Base-by-base conservation (phyloP, 2,888 invertebrate species). In the Andrena camellia region DNA sequence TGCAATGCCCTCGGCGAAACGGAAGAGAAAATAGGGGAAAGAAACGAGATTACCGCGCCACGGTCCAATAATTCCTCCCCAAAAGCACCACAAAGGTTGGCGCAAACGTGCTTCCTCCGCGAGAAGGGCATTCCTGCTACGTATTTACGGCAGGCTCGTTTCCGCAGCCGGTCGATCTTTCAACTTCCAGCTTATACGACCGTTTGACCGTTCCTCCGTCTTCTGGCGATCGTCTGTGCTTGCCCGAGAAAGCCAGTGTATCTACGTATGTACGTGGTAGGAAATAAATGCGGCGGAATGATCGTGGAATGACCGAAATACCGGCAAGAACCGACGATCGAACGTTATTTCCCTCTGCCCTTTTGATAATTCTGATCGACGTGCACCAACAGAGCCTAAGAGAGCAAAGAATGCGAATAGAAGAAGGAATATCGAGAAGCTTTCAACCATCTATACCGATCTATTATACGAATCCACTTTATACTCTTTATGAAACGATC, bases 231-330 rank as follows among this genome's bases (percentile, higher is more conserved):
- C 68, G 67, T 63, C 13, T 23, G 26, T 33, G 52, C 35, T 66
- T 35, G 52, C n/a, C 20, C 31, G 5, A 8, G 23, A 33, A 33
- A 63, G 35, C 57, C 42, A 26, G 23, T 52, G 57, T 26, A 60
- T 26, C 7, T 3, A 17, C 50, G 26, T n/a, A 23, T 42, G 67
- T 62, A 62, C 54, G 52, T 20, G n/a, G 50, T 31, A 48, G 52
- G 29, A 68, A 63, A 52, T 35, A 59, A 81, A 72, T 23, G 64
- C 67, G 68, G 23, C 70, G 85, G 87, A 86, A 85, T 83, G 86
- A 83, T 75, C 70, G 71, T 82, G 86, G 86, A 86, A 86, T 86
- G 86, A 87, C 31, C 17, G 23, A 48, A 59, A 20, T 60, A 17
- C 74, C 78, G 75, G 26, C 20, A 20, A 66, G 74, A 66, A 62